These are phyloP conservation scores for Raja brachyura DNA, from an alignment of 2,113 vertebrate species.

Conservation along the genomic window DNA sequence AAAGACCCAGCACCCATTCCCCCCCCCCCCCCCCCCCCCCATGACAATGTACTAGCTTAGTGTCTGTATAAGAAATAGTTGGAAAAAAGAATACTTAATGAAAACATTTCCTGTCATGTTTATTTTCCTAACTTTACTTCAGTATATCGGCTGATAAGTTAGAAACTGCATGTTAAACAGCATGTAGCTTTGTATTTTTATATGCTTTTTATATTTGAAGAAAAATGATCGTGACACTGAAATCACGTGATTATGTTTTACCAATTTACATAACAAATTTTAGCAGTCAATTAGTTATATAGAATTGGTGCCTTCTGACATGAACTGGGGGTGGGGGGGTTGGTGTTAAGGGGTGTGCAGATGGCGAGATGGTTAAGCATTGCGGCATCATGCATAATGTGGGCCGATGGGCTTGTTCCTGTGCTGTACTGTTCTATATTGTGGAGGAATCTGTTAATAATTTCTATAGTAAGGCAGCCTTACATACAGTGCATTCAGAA, in stretches of 20 bases:
- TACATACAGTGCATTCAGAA: neutral
- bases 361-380: neutral
- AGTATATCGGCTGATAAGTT: neutral
- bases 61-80: neutral
- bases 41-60: neutral
- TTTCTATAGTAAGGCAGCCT: neutral
- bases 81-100: neutral
- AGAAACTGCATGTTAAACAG: neutral
- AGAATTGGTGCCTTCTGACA: neutral
- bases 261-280: neutral
- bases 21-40: too few species aligned
- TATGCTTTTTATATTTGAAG: neutral
- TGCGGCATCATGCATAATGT: too few species aligned
- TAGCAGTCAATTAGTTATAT: neutral
- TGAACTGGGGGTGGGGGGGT: neutral
- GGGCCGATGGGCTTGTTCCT: too few species aligned
- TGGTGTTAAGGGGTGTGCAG: neutral
- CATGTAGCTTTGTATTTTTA: neutral
- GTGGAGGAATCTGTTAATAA: neutral
- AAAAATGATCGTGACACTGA: neutral
- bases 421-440: too few species aligned
- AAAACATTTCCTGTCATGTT: neutral
- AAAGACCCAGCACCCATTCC: neutral
- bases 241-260: neutral
- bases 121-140: neutral